These are phyloP conservation scores for Australoheros facetus DNA, from an alignment of 2,797 vertebrate genomes.

Conservation along the genomic window DNA sequence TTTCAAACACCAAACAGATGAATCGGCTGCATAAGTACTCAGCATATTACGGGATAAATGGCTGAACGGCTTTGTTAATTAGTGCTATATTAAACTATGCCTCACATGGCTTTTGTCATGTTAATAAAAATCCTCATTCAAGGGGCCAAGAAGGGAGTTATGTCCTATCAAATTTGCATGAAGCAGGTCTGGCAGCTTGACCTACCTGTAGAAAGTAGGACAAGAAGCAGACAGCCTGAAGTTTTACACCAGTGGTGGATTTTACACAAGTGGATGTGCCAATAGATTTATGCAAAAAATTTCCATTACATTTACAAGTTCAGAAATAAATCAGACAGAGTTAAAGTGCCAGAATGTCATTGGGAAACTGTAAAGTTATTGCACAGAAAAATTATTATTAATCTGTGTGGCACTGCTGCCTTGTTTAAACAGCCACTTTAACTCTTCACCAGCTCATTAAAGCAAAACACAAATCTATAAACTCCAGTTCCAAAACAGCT, in stretches of 20 bases:
- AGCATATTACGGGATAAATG: background rate
- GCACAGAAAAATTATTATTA: background rate
- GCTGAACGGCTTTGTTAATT: background rate
- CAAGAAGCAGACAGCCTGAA: constrained; percentile 11
- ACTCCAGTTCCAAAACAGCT: background rate
- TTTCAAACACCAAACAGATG: background rate
- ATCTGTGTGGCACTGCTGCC: background rate
- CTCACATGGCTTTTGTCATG: background rate
- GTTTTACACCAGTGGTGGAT: background rate
- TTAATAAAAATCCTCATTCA: constrained; percentile 9
- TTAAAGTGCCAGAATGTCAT: background rate
- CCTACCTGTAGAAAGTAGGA: constrained; percentile 57
- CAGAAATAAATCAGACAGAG: background rate
- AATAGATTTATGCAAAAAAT: background rate
- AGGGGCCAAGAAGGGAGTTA: background rate
- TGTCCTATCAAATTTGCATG: constrained; percentile 39
- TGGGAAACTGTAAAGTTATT: background rate
- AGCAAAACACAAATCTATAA: background rate
- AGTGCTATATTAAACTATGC: background rate
- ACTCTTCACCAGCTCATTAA: background rate
- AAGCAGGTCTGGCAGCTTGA: constrained; percentile 22
- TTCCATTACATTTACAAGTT: background rate
- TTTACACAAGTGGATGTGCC: background rate
- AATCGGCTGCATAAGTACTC: background rate
- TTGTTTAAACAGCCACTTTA: background rate